Percentiles rank a stretch among this genome's conserved stretches.
These are phyloP conservation scores for Polietes domitor DNA, from an alignment of 2,888 invertebrate genomes.

Conservation along the genomic window DNA sequence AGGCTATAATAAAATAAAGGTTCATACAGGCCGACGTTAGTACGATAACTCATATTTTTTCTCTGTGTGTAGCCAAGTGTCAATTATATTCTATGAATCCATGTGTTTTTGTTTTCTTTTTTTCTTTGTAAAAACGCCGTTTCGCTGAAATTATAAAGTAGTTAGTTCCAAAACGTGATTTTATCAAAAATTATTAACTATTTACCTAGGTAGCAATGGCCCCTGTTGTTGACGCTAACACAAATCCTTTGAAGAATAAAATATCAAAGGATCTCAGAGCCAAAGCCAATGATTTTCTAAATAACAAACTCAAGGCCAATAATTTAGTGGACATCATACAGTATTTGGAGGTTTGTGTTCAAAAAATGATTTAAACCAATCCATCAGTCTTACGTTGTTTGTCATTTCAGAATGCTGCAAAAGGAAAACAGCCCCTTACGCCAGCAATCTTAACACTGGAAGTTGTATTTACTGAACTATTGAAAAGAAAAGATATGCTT, in stretches of 20 bases:
- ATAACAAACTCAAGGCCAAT: slow-evolving; percentile 85
- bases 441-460: slow-evolving; percentile 87
- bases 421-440: slow-evolving; percentile 80
- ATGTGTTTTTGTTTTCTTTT: slow-evolving; percentile 13
- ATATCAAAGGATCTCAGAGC: slow-evolving; percentile 83
- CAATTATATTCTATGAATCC: too few species aligned
- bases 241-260: slow-evolving; percentile 62
- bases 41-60: too few species aligned
- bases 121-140: too few species aligned
- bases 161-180: slow-evolving; percentile 40
- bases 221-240: background rate
- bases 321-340: slow-evolving; percentile 86
- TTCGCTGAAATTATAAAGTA: too few species aligned
- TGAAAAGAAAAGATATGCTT: slow-evolving; percentile 86
- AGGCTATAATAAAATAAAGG: too few species aligned
- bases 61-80: too few species aligned
- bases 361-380: slow-evolving; percentile 29
- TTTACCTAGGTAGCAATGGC: slow-evolving; percentile 45
- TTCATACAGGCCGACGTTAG: too few species aligned
- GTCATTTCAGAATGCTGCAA: slow-evolving; percentile 70
- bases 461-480: slow-evolving; percentile 86
- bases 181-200: slow-evolving; percentile 18
- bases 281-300: slow-evolving; percentile 88
- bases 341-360: slow-evolving; percentile 84
- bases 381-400: slow-evolving; percentile 29